These are phyloP conservation scores for Ophion ellenae DNA, from an alignment of 2,888 invertebrate species.

Conservation along the genomic window DNA sequence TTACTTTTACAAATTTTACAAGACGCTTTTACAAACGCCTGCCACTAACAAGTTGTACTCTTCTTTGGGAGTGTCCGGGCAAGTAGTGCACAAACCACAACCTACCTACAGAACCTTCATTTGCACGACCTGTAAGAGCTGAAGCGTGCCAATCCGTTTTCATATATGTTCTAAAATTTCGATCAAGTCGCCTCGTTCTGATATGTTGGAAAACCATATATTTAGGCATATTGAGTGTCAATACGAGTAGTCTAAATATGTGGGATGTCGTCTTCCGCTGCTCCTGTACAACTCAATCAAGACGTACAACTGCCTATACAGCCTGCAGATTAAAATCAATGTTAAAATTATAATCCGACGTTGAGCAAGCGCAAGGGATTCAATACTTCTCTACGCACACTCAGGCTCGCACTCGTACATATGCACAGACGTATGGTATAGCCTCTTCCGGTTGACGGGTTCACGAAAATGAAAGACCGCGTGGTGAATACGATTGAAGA, in stretches of 20 bases:
- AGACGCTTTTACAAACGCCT: not conserved
- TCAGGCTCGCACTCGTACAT: not conserved
- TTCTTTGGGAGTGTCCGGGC: not conserved
- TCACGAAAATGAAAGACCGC: constrained; percentile 48
- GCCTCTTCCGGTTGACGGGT: constrained; percentile 59
- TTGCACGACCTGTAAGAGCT: too few species aligned
- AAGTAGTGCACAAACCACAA: not conserved
- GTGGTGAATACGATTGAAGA: constrained; percentile 31
- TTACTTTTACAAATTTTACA: not conserved
- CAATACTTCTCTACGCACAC: constrained; percentile 1
- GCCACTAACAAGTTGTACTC: not conserved
- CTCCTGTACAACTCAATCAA: not conserved
- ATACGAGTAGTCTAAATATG: too few species aligned
- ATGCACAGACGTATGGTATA: constrained; percentile 10
- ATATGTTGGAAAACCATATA: too few species aligned
- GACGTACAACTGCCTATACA: not conserved
- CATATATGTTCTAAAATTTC: too few species aligned
- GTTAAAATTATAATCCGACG: constrained; percentile 57
- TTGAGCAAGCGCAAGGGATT: constrained; percentile 29
- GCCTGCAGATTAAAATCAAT: constrained; percentile 30
- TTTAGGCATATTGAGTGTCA: too few species aligned
- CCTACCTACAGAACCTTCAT: not conserved
- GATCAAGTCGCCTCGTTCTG: too few species aligned
- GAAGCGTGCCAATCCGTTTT: too few species aligned
- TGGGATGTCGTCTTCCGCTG: not conserved